Conservation (phyloP, 2,797 vertebrate genomes). For the Eospalax fontanierii region DNA sequence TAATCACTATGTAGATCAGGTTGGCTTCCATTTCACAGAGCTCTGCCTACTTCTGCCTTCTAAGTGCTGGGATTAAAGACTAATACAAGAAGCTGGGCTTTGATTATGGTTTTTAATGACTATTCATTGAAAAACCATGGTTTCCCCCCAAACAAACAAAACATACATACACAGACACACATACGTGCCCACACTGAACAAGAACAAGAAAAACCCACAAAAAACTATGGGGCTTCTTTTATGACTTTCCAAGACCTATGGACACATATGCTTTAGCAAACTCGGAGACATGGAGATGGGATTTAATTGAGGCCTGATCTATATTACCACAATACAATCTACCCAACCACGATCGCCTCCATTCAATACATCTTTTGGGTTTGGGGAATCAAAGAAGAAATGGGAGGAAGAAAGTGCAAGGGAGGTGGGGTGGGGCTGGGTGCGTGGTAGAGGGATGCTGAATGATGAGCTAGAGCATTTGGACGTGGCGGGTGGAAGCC, state of each 20-base stretch:
- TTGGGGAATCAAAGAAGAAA: slow-evolving; percentile 21
- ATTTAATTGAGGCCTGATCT: not conserved
- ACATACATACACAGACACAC: not conserved
- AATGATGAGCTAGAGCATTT: not conserved
- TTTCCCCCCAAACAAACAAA: not conserved
- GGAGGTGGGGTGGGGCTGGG: too few relatives aligned
- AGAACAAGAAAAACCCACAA: not conserved
- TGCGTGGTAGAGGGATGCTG: slow-evolving; percentile 3
- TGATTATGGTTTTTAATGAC: slow-evolving; percentile 47
- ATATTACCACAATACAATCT: not conserved
- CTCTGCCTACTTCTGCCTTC: too few relatives aligned
- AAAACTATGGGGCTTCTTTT: not conserved
- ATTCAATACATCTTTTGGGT: slow-evolving; percentile 27
- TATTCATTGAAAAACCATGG: slow-evolving; percentile 18
- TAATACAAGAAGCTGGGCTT: too few relatives aligned
- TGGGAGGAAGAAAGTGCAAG: not conserved
- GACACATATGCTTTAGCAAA: slow-evolving; percentile 48
- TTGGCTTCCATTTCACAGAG: too few relatives aligned
- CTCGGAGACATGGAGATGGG: not conserved
- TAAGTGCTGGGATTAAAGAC: too few relatives aligned
- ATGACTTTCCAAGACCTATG: slow-evolving; percentile 2
- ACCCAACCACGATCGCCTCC: not conserved
- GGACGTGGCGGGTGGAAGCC: not conserved
- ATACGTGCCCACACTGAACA: not conserved
- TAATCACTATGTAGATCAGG: too few relatives aligned